Evolutionary conservation across 2,797 vertebrate species (phyloP).

Genomic region (Pseudotriccus pelzelni): DNA sequence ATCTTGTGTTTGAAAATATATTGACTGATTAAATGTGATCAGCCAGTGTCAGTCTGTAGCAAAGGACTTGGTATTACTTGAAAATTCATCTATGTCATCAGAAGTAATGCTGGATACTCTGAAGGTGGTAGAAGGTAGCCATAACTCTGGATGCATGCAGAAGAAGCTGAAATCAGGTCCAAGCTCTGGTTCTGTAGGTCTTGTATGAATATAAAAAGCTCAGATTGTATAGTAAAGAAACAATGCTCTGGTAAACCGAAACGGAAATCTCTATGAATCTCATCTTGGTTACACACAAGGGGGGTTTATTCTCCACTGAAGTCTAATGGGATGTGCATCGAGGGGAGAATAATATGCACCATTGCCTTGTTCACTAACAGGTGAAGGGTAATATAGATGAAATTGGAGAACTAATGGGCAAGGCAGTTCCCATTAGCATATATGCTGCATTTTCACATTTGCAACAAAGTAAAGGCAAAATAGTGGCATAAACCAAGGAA

Average conservation of each 20-base stretch:
- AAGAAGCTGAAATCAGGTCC: neutral
- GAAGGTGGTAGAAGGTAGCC: neutral
- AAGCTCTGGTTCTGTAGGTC: neutral
- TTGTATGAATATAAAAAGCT: constrained; percentile 23
- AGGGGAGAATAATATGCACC: constrained; percentile 45
- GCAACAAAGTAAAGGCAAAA: constrained; percentile 37
- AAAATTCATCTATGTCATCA: neutral
- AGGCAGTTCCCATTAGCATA: constrained; percentile 54
- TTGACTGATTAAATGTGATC: neutral
- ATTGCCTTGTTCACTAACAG: constrained; percentile 60
- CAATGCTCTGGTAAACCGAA: constrained; percentile 43
- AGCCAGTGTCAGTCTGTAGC: neutral
- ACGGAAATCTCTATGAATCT: constrained; percentile 54
- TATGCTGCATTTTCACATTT: constrained; percentile 58
- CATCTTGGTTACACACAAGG: constrained; percentile 34
- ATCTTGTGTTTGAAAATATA: neutral
- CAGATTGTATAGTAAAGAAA: neutral
- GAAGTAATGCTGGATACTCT: neutral
- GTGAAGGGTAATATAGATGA: constrained; percentile 66
- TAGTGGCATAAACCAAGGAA: constrained; percentile 56
- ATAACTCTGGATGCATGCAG: neutral
- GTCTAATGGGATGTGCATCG: constrained; percentile 61
- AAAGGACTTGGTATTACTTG: neutral
- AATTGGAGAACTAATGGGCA: constrained; percentile 61
- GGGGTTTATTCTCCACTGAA: constrained; percentile 52